Conservation (phyloP, 1,140 invertebrate species). For the Drosophila sturtevanti region DNA sequence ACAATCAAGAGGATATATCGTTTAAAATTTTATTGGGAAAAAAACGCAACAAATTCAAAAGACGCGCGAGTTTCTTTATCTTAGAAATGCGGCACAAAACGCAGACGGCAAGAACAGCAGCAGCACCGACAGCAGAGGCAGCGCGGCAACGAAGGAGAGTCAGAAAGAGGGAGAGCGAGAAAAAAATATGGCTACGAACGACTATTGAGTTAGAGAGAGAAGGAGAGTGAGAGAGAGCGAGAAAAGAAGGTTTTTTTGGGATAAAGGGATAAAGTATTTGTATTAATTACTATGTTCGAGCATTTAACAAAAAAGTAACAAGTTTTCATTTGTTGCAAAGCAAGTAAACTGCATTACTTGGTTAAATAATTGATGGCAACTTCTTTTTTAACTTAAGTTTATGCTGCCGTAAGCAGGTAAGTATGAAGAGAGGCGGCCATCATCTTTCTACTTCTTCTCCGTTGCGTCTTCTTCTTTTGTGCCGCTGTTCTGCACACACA, state of each 20-base stretch:
- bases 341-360: conserved; percentile 44
- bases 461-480: conserved; percentile 35
- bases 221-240: conserved; percentile 10
- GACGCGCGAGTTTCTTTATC: conserved; percentile 67
- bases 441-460: conserved; percentile 44
- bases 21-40: conserved; percentile 22
- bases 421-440: conserved; percentile 46
- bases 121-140: conserved; percentile 29
- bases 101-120: conserved; percentile 68
- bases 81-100: conserved; percentile 74
- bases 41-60: conserved; percentile 46
- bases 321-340: conserved; percentile 42
- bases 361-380: conserved; percentile 47
- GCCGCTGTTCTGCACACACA: conserved; percentile 51
- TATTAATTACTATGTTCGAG: not conserved
- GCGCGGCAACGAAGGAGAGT: conserved; percentile 68
- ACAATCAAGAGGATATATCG: conserved; percentile 4
- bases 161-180: conserved; percentile 52
- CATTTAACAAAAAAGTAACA: conserved; percentile 65
- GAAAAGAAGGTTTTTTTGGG: conserved; percentile 28
- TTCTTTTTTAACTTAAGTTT: conserved; percentile 46
- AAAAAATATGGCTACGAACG: conserved; percentile 73
- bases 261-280: conserved; percentile 63
- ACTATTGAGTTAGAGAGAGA: not conserved
- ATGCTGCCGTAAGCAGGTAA: conserved; percentile 58